phyloP scores from a whole-genome alignment of 1,140 invertebrate species.

The Hypsibius dujardini region DNA sequence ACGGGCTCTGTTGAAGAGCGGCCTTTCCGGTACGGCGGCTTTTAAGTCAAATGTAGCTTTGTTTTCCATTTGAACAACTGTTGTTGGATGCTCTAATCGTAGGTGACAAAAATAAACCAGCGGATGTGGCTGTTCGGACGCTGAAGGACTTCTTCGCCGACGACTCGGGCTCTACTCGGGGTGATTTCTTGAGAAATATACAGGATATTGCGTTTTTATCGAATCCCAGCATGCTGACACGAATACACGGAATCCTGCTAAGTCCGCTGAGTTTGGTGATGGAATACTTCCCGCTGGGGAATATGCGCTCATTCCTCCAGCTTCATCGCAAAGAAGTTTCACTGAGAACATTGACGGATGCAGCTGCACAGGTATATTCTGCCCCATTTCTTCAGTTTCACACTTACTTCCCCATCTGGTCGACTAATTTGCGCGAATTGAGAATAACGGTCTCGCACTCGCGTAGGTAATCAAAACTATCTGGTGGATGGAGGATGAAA shows the following conservation, averaged over 20 bases:
- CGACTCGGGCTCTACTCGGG: no score
- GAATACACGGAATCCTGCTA: constrained; percentile 25
- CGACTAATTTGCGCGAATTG: no score
- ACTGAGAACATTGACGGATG: constrained; percentile 54
- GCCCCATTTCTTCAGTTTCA: no score
- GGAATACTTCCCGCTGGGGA: constrained; percentile 56
- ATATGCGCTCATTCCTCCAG: constrained; percentile 52
- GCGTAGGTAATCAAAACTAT: constrained; percentile 48
- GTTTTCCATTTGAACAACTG: no score
- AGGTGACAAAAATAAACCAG: no score
- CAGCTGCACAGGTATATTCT: constrained; percentile 39
- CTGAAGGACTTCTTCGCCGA: no score
- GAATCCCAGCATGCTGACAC: constrained; percentile 19
- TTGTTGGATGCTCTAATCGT: no score
- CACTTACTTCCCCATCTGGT: no score
- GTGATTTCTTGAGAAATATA: constrained; percentile 18
- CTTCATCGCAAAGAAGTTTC: constrained; percentile 37
- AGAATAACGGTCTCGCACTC: no score
- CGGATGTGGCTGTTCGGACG: no score
- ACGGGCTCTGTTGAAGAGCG: background rate
- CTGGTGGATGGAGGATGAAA: constrained; percentile 57
- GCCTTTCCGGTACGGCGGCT: no score
- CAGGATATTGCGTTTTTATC: constrained; percentile 19
- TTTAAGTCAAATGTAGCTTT: no score
- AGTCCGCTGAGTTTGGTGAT: constrained; percentile 54